These are phyloP conservation scores for Labeo calbasu DNA, from an alignment of 2,797 vertebrate species.

Conservation along the genomic window DNA sequence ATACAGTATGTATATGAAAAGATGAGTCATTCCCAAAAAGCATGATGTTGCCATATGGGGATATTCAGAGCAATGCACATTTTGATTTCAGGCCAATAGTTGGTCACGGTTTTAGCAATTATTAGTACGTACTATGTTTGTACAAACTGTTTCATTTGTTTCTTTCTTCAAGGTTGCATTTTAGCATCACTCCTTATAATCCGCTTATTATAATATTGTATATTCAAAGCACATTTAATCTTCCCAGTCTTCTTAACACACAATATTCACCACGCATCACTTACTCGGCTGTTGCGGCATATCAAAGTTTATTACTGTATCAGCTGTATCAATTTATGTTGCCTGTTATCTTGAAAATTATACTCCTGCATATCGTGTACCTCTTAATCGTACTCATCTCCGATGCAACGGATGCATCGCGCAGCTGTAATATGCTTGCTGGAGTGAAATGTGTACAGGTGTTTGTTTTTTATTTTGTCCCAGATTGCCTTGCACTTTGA, in stretches of 20 bases:
- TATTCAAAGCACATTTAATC: slow-evolving; percentile 57
- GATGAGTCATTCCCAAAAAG: slow-evolving; percentile 35
- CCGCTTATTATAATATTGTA: slow-evolving; percentile 47
- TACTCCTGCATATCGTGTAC: slow-evolving; percentile 12
- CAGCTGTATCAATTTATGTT: slow-evolving; percentile 39
- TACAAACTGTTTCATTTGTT: slow-evolving; percentile 39
- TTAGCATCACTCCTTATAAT: slow-evolving; percentile 37
- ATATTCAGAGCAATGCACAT: slow-evolving; percentile 32
- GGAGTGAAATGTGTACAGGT: slow-evolving; percentile 31
- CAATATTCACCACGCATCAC: slow-evolving; percentile 59
- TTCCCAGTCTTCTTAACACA: slow-evolving; percentile 46
- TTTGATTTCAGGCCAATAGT: slow-evolving; percentile 41
- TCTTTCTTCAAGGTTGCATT: slow-evolving; percentile 13
- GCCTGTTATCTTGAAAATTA: slow-evolving; percentile 24
- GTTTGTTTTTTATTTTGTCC: slow-evolving; percentile 15
- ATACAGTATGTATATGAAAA: slow-evolving; percentile 34
- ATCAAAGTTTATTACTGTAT: slow-evolving; percentile 44
- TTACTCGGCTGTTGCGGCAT: slow-evolving; percentile 48
- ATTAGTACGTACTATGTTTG: slow-evolving; percentile 45
- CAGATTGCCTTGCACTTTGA: slow-evolving; percentile 42
- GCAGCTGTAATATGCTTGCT: slow-evolving; percentile 37
- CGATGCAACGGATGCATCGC: slow-evolving; percentile 49
- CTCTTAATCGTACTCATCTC: slow-evolving; percentile 66
- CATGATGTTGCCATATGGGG: slow-evolving; percentile 19
- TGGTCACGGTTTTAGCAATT: slow-evolving; percentile 16